Conservation (phyloP, 2,797 vertebrate species). For the Artibeus jamaicensis region DNA sequence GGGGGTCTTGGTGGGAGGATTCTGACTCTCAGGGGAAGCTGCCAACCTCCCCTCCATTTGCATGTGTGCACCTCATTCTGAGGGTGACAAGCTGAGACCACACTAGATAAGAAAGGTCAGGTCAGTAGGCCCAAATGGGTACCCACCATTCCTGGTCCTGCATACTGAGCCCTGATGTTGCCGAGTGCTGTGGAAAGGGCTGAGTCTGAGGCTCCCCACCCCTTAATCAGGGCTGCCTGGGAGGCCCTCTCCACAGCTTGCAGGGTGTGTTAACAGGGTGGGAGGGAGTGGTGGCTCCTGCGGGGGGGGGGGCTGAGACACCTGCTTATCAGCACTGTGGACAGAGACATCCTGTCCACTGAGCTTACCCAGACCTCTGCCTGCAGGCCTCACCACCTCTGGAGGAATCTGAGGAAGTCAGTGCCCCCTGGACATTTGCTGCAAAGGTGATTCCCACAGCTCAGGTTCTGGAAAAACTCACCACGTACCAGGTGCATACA, state of each 20-base stretch:
- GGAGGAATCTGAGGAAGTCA: background rate
- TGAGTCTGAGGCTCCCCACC: background rate
- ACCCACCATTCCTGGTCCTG: background rate
- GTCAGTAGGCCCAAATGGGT: background rate
- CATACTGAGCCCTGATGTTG: background rate
- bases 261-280: background rate
- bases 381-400: background rate
- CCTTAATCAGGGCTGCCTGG: background rate
- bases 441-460: background rate
- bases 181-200: background rate
- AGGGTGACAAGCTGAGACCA: background rate
- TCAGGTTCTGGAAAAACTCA: background rate
- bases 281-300: background rate
- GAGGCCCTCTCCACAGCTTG: background rate
- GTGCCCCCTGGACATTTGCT: background rate
- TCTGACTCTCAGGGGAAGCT: background rate
- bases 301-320: background rate
- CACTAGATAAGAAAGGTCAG: background rate
- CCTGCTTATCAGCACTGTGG: background rate
- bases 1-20: background rate
- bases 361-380: background rate
- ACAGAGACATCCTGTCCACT: background rate
- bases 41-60: background rate
- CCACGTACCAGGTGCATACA: accelerated
- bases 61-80: background rate